Evolutionary conservation across 92 coral and sea anemone species (phyloP), one percentile per base, ranked within the genome.

Genomic region (Bergia sp.): DNA sequence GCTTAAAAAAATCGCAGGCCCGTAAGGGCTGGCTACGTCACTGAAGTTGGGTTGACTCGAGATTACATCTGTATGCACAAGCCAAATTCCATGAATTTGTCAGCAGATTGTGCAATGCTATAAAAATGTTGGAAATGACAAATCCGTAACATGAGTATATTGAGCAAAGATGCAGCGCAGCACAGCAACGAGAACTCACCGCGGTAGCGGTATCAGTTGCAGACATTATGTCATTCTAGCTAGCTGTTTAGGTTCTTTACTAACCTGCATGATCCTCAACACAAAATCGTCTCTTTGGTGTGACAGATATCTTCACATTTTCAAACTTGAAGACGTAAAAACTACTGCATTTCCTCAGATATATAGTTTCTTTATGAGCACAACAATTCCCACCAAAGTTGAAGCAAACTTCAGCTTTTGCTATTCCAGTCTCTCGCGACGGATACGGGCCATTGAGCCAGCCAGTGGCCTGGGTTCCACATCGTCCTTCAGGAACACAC

Each of bases 381-480:
- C 86, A 82, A 37, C 86, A 82, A 20, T 82, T 82, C 13, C 86
- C 86, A 21, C 53, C 86, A 7, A 41, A 39, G 75, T 82, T 82
- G 39, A 82, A 82, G 44, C 86, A 82, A 40, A 38, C 86, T 11
- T 82, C 75, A 6, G 69, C 75, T 67, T 64, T 82, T n/a, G 73
- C 50, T 37, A 82, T 82, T 16, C 74, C 86, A 82, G 86, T 82
- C 86, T 82, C 75, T 15, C 8, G 37, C 23, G 55, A 58, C 76
- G 86, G 86, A 64, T 82, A 61, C 42, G 37, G 15, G 37, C 86
- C 76, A n/a, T 64, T 82, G 37, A 82, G 69, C 86, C 86, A 82
- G 6, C 86, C 86, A 38, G 86, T 82, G 75, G 75, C 73, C 18
- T 82, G 49, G 20, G 86, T 82, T 39, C 86, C 75, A 82, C 86